Evolutionary conservation across 2,113 vertebrate genomes (phyloP).

Genomic region (Microtus oregoni): DNA sequence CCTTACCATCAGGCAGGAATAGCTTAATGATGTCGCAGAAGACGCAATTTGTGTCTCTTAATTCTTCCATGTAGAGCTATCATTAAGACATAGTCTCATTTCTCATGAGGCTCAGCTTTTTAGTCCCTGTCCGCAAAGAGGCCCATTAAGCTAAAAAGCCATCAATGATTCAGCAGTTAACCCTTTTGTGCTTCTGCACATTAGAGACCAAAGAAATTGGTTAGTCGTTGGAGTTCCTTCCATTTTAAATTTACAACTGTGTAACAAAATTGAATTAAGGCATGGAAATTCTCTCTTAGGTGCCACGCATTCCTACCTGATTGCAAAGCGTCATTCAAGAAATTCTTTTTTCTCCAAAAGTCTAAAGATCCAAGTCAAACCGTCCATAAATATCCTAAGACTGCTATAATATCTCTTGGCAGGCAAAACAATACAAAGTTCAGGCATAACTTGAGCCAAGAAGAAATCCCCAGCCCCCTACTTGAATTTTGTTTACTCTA

Average conservation of each 20-base stretch:
- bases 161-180: slow-evolving; percentile 46
- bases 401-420: slow-evolving; percentile 26
- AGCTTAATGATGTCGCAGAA: not conserved
- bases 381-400: slow-evolving; percentile 53
- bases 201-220: not conserved
- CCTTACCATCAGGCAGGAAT: slow-evolving; percentile 5
- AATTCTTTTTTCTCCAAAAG: slow-evolving; percentile 50
- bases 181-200: not conserved
- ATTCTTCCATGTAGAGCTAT: not conserved
- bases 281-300: not conserved
- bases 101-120: slow-evolving; percentile 2
- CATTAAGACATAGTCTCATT: slow-evolving; percentile 31
- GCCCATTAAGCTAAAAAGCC: slow-evolving; percentile 36
- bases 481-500: not conserved
- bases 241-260: slow-evolving; percentile 45
- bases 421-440: slow-evolving; percentile 46
- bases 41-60: slow-evolving; percentile 4
- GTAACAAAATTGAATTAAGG: slow-evolving; percentile 17
- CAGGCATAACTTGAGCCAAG: not conserved
- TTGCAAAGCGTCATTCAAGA: slow-evolving; percentile 18
- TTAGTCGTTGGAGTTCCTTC: not conserved
- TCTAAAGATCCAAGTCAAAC: not conserved
- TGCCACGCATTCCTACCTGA: not conserved
- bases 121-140: slow-evolving; percentile 2
- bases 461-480: not conserved